These are phyloP conservation scores for Hippolais icterina DNA, from an alignment of 2,113 vertebrate genomes.

Conservation along the genomic window DNA sequence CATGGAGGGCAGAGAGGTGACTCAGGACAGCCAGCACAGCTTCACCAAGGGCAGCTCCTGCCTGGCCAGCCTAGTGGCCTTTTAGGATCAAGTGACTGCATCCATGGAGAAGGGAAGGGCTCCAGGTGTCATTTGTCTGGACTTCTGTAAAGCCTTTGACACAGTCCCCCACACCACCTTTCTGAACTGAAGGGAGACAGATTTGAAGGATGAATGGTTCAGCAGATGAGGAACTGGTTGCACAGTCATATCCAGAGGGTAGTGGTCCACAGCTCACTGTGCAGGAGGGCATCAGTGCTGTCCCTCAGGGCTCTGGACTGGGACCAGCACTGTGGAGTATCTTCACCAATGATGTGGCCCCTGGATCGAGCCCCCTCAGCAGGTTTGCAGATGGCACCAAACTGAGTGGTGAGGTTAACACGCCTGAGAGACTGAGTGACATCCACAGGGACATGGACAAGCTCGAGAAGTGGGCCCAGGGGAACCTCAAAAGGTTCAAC, in stretches of 20 bases:
- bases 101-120: not conserved
- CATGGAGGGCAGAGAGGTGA: not conserved
- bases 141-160: not conserved
- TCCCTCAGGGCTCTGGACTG: not conserved
- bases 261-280: not conserved
- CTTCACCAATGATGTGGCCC: accelerated
- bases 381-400: not conserved
- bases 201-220: not conserved
- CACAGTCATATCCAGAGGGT: not conserved
- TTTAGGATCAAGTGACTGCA: not conserved
- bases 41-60: not conserved
- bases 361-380: not conserved
- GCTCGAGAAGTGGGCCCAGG: accelerated
- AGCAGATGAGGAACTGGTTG: not conserved
- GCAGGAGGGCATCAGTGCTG: not conserved
- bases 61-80: not conserved
- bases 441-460: not conserved
- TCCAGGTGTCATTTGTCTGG: not conserved
- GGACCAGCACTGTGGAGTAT: not conserved
- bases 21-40: not conserved
- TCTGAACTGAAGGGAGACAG: not conserved
- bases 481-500: not conserved
- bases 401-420: not conserved
- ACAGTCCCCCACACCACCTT: not conserved
- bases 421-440: not conserved